phyloP scores from a whole-genome alignment of 2,888 invertebrate genomes.

The Pandemis corylana region DNA sequence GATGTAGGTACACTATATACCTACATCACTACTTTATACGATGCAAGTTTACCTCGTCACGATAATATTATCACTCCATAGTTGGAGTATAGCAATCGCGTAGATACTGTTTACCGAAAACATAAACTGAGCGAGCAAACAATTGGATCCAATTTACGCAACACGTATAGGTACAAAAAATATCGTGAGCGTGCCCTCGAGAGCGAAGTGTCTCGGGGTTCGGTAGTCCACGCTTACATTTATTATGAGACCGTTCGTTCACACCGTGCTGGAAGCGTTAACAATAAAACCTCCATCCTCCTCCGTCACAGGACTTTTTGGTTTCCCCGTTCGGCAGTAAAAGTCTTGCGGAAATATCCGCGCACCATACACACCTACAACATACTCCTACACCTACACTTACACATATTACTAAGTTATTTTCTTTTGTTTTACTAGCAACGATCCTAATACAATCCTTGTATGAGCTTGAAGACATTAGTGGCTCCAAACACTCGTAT shows the following conservation, averaged over 20 bases:
- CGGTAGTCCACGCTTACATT: conserved; percentile 36
- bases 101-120: conserved; percentile 16
- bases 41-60: not conserved
- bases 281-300: conserved; percentile 39
- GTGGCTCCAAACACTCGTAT: not conserved
- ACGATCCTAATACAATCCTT: conserved; percentile 12
- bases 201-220: conserved; percentile 27
- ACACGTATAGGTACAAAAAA: conserved; percentile 26
- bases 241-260: conserved; percentile 38
- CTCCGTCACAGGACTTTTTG: conserved; percentile 38
- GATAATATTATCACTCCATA: conserved; percentile 2
- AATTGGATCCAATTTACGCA: conserved; percentile 30
- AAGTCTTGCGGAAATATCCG: conserved; percentile 26
- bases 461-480: not conserved
- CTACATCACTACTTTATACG: conserved; percentile 3
- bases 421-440: conserved; percentile 18
- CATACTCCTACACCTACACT: not conserved
- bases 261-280: conserved; percentile 37
- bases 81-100: conserved; percentile 15
- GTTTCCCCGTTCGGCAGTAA: conserved; percentile 34
- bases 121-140: conserved; percentile 30
- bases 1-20: not conserved
- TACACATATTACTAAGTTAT: conserved; percentile 16
- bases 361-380: not conserved
- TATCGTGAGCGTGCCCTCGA: conserved; percentile 32